Base-by-base conservation (phyloP, 1,140 invertebrate species). In the Chionoecetes opilio region DNA sequence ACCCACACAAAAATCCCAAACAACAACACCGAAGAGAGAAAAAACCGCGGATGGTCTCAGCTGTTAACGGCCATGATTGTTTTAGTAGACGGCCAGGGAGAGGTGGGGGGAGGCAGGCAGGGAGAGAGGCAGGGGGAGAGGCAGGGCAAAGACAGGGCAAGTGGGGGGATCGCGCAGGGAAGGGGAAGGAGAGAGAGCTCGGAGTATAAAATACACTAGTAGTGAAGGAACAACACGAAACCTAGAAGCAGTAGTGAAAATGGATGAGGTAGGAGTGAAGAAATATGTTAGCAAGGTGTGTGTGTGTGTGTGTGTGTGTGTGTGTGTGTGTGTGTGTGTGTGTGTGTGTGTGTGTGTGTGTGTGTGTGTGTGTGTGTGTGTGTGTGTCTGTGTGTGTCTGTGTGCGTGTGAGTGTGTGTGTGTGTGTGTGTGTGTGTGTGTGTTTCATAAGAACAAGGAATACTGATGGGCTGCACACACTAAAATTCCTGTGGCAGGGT, bases 1-100 rank as follows among this genome's bases (percentile, higher is more conserved):
- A 14, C 21, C 41, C 89, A 75, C 31, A 91, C 53, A 91, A 75
- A 75, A 91, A 63, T 75, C 53, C 89, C 46, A 75, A 91, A 91
- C 89, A 91, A 91, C 89, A 91, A 91, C 89, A 91, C 32, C 89
- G 89, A 82, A 75, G 46, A 75, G 41, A 75, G 53, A 53, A 53
- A 53, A 91, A 91, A 91, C 32, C 29, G 35, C 46, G 46, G 89
- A 91, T 75, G 89, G 89, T 91, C 89, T 91, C 89, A 91, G 53
- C 89, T 91, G 89, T 91, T 91, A 34, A 35, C 46, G 89, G 29
- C 89, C 31, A 91, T 91, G 46, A 91, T 91, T 91, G 89, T 91
- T 91, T 91, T 91, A 91, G 89, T 91, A 91, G 89, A 91, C 89
- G 89, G 53, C 35, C 35, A 32, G 38, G 82, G 35, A 34, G 35